A percentile compares a stretch with the other conserved stretches of the same genome.
These are phyloP conservation scores for Cydia strobilella DNA, from an alignment of 1,140 invertebrate species.

Conservation along the genomic window DNA sequence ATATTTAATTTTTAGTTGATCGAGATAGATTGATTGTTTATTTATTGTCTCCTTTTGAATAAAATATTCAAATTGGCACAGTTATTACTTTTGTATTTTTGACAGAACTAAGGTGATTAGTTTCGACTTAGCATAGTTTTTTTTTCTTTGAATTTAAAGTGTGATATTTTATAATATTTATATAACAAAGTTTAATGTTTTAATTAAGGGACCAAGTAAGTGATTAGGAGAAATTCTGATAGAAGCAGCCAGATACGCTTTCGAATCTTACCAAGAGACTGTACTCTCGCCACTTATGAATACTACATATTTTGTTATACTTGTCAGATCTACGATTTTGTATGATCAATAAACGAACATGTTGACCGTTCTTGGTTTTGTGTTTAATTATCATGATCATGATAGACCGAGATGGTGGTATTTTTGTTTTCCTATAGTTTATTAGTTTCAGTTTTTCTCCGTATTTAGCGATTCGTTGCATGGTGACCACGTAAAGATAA, in stretches of 20 bases:
- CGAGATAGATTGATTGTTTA: slow-evolving; percentile 76
- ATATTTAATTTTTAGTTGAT: slow-evolving; percentile 79
- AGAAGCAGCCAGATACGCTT: slow-evolving; percentile 61
- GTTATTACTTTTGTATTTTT: slow-evolving; percentile 77
- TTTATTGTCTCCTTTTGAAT: slow-evolving; percentile 78
- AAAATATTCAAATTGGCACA: slow-evolving; percentile 76
- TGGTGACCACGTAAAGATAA: slow-evolving; percentile 71
- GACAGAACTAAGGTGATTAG: slow-evolving; percentile 73
- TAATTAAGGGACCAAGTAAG: slow-evolving; percentile 79
- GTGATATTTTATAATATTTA: slow-evolving; percentile 80
- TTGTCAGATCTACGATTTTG: slow-evolving; percentile 51
- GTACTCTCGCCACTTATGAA: slow-evolving; percentile 54
- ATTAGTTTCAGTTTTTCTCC: slow-evolving; percentile 71
- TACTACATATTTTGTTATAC: slow-evolving; percentile 55
- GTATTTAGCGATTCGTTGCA: slow-evolving; percentile 60
- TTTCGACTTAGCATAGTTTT: slow-evolving; percentile 74
- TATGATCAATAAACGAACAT: slow-evolving; percentile 52
- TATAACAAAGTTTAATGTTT: slow-evolving; percentile 79
- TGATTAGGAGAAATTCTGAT: slow-evolving; percentile 78
- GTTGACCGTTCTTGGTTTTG: slow-evolving; percentile 55
- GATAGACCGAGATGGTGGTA: slow-evolving; percentile 60
- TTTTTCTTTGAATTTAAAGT: slow-evolving; percentile 78
- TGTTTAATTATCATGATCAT: slow-evolving; percentile 60
- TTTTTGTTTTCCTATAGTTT: slow-evolving; percentile 52
- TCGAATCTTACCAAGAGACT: slow-evolving; percentile 62